phyloP scores from a whole-genome alignment of 2,113 vertebrate species.

The Mirounga angustirostris region DNA sequence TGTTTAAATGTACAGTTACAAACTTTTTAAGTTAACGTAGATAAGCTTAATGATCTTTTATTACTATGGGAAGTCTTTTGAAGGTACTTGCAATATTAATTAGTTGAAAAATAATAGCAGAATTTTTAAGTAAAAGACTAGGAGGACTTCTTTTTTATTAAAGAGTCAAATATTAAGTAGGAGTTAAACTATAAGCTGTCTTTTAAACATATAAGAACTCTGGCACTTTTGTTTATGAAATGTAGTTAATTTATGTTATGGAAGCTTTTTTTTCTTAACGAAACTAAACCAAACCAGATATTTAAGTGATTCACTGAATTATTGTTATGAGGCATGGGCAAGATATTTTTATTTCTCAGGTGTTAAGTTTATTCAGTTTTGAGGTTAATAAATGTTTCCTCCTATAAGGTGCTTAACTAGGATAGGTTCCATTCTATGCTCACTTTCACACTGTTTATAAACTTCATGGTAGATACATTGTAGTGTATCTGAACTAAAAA shows the following conservation, averaged over 20 bases:
- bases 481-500: neutral
- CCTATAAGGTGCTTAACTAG: neutral
- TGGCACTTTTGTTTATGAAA: neutral
- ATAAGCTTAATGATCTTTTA: neutral
- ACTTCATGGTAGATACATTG: neutral
- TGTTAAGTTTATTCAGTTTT: neutral
- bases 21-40: neutral
- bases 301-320: neutral
- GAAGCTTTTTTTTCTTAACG: conserved; percentile 14
- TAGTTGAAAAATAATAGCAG: neutral
- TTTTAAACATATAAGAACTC: neutral
- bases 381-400: neutral
- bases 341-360: neutral
- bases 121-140: neutral
- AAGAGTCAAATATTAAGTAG: neutral
- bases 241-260: neutral
- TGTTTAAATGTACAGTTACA: neutral
- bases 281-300: neutral
- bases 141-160: neutral
- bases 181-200: neutral
- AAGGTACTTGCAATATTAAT: neutral
- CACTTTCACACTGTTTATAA: conserved; percentile 35
- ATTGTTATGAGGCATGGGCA: neutral
- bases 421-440: neutral
- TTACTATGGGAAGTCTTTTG: neutral